A percentile compares a stretch with the other conserved stretches of the same genome.
Conservation (phyloP, 2,888 invertebrate species). For the Lamellibrachia columna region DNA sequence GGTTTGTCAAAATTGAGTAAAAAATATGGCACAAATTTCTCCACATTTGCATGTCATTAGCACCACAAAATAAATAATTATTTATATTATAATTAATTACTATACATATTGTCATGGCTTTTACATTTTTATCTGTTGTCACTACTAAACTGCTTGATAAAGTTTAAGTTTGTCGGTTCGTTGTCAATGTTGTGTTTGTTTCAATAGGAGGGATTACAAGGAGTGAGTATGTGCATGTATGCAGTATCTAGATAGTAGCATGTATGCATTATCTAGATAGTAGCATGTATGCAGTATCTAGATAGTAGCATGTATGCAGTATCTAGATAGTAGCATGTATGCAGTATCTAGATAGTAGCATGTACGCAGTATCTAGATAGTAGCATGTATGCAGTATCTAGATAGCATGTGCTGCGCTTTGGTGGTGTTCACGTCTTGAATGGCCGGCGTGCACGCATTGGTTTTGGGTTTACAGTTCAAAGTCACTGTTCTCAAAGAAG, state of each 20-base stretch:
- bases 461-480: background rate
- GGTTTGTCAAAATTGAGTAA: background rate
- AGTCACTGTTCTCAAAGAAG: background rate
- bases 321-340: background rate
- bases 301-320: background rate
- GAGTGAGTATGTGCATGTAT: background rate
- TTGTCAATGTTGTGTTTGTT: background rate
- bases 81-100: background rate
- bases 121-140: background rate
- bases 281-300: too few species aligned
- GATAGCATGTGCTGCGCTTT: background rate
- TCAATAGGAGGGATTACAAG: background rate
- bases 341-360: background rate
- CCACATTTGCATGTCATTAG: background rate
- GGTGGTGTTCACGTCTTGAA: background rate
- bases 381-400: too few species aligned
- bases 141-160: background rate
- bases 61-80: too few species aligned
- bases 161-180: background rate
- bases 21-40: background rate
- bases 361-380: background rate
- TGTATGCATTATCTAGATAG: background rate
- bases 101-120: background rate
- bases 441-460: background rate
- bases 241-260: background rate